Base-by-base conservation (phyloP, 2,113 vertebrate genomes). In the Delphinapterus leucas region DNA sequence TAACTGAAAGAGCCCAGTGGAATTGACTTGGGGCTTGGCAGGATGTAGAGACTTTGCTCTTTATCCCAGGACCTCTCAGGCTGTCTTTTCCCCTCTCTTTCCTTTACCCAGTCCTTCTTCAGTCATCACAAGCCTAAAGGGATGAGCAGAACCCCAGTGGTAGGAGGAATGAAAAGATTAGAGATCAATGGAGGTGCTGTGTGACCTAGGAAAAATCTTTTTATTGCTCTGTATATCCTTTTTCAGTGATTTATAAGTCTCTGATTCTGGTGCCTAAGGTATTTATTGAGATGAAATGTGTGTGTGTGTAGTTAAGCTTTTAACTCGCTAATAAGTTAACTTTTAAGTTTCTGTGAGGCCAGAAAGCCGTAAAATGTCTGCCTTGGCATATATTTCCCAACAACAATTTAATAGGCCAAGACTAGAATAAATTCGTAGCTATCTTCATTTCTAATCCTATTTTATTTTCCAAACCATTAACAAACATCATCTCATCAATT, bases 391-490 rank as follows among this genome's bases (percentile, higher is more conserved):
- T 76, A 77, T 85, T 92, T 97, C n/a, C 77, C 21, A 17, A 20
- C n/a, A 70, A 67, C 31, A 90, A 74, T 77, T 95, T 95, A 94
- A 95, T 91, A 90, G n/a, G 2, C 12, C 33, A 90, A 95, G 38
- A 76, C n/a, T 84, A 71, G n/a, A 84, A 88, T 91, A 95, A 86
- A 86, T 15, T 93, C 88, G 76, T 87, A 84, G 41, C 53, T 87
- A 76, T 97, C 85, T 92, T 95, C 65, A 87, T 92, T 89, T 85
- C 15, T 84, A 90, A 95, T 87, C 38, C 14, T 61, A 85, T 90
- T 96, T 97, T 88, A 96, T 96, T 97, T 97, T 96, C 88, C 63
- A 96, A 98, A 65, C 38, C 71, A 97, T 97, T 98, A 98, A 86
- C 71, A 98, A 98, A 98, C 49, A 93, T 76, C 95, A 98, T 91